Percentiles rank a stretch among this genome's conserved stretches.
Conservation (phyloP, 2,888 invertebrate species). For the Colostygia pectinataria region DNA sequence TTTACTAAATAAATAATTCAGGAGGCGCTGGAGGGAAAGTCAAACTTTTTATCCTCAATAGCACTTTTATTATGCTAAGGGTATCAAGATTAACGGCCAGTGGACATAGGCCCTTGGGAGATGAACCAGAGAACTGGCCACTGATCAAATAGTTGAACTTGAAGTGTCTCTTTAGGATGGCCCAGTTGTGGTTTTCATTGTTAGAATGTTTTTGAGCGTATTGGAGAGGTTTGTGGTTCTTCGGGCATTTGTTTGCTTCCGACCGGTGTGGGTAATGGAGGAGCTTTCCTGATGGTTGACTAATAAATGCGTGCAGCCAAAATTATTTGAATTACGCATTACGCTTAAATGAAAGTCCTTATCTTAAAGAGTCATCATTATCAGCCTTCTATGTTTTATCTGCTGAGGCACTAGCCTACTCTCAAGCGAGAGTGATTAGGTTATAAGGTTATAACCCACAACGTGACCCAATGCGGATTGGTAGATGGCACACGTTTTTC, state of each 20-base stretch:
- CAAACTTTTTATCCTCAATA: conserved; percentile 57
- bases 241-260: conserved; percentile 5
- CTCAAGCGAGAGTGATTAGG: too few species aligned
- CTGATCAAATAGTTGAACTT: conserved; percentile 37
- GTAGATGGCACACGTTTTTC: too few species aligned
- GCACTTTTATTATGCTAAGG: conserved; percentile 55
- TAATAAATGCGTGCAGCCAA: background rate
- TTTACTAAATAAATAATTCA: conserved; percentile 67
- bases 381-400: too few species aligned
- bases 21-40: conserved; percentile 51
- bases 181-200: conserved; percentile 17
- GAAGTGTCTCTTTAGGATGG: conserved; percentile 34
- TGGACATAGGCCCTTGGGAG: conserved; percentile 33
- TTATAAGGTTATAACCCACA: too few species aligned
- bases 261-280: background rate
- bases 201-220: conserved; percentile 15
- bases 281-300: background rate
- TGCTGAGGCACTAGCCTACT: too few species aligned
- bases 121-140: conserved; percentile 32
- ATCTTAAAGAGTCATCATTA: too few species aligned
- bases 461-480: too few species aligned
- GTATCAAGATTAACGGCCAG: conserved; percentile 48
- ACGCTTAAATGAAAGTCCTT: background rate
- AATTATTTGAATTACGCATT: background rate
- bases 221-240: conserved; percentile 9